Evolutionary conservation across 2,113 vertebrate genomes (phyloP).

Genomic region (Meriones unguiculatus): DNA sequence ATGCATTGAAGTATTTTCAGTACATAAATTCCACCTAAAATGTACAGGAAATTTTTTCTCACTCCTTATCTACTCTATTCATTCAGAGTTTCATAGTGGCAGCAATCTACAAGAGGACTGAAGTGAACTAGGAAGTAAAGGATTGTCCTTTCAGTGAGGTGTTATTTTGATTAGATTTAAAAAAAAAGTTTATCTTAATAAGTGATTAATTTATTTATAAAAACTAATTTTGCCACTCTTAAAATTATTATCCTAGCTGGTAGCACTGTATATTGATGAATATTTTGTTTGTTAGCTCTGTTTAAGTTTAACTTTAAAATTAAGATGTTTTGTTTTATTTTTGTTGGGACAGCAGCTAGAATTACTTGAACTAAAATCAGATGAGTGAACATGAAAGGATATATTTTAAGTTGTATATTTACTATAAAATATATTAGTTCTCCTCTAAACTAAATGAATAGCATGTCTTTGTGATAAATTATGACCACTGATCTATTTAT

Average conservation of each 20-base stretch:
- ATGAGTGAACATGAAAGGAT: not conserved
- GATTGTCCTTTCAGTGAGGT: not conserved
- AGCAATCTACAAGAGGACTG: not conserved
- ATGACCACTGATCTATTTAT: not conserved
- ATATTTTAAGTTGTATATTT: not conserved
- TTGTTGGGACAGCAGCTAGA: not conserved
- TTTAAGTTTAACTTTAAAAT: not conserved
- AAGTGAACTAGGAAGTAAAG: not conserved
- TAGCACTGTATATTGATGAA: not conserved
- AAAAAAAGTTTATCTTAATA: not conserved
- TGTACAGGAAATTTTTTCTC: not conserved
- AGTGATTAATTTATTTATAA: not conserved
- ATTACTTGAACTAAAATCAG: not conserved
- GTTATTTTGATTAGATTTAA: not conserved
- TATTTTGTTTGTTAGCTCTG: not conserved
- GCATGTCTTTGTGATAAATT: not conserved
- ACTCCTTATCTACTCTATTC: not conserved
- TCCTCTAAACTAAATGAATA: slow-evolving; percentile 3
- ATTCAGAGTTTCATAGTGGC: too few relatives aligned
- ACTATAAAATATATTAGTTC: not conserved
- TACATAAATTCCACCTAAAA: not conserved
- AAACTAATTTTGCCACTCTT: not conserved
- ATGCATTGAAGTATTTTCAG: not conserved
- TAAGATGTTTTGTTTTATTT: not conserved
- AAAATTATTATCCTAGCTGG: not conserved